Percentiles rank a stretch among this genome's conserved stretches.
These are phyloP conservation scores for Cheirogaleus medius DNA, from an alignment of 2,113 vertebrate genomes.

Conservation along the genomic window DNA sequence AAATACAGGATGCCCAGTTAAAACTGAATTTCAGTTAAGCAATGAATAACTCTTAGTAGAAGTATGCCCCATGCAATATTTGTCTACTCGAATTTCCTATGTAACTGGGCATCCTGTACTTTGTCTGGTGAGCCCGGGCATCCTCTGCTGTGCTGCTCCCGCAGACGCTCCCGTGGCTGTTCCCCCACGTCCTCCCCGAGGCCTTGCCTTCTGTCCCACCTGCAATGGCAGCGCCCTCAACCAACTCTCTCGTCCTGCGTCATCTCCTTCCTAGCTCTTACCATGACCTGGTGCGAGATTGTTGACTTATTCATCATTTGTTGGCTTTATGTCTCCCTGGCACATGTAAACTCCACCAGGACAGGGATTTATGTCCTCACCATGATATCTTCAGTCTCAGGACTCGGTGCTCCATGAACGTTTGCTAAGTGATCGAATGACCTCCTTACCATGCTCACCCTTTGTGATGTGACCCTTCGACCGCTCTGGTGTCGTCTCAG, in stretches of 20 bases:
- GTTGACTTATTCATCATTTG: not conserved
- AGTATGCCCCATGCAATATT: not conserved
- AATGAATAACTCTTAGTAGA: not conserved
- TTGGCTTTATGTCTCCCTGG: not conserved
- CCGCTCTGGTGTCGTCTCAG: not conserved
- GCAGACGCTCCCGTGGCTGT: accelerated
- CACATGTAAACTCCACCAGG: too few species aligned
- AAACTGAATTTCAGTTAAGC: not conserved
- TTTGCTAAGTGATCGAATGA: not conserved
- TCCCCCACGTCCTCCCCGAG: not conserved
- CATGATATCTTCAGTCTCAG: not conserved
- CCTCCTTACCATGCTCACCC: not conserved
- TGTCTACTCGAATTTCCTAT: not conserved
- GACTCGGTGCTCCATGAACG: not conserved
- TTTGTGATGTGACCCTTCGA: not conserved
- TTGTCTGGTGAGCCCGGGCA: not conserved
- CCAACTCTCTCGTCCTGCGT: not conserved
- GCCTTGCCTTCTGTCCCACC: not conserved
- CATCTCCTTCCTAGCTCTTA: not conserved
- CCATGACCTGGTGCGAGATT: not conserved
- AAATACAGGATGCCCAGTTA: not conserved
- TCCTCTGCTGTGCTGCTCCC: too few species aligned
- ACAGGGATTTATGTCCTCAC: not conserved
- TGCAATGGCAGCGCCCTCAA: too few species aligned
- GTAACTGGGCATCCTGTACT: not conserved